A percentile compares a stretch with the other conserved stretches of the same genome.
phyloP scores from a whole-genome alignment of 35 echinoderm and acorn worm species.

The Anneissia japonica region DNA sequence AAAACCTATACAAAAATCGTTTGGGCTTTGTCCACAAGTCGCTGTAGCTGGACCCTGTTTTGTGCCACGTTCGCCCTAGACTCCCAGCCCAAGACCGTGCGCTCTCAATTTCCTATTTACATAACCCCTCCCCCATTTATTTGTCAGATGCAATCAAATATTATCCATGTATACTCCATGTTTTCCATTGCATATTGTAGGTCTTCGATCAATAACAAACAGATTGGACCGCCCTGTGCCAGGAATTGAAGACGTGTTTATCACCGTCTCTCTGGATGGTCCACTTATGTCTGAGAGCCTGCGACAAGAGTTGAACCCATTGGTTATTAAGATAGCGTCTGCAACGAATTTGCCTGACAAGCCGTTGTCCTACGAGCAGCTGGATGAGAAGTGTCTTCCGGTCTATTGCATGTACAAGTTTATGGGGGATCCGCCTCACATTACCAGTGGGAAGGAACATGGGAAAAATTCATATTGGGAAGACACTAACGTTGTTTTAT shows the following conservation, averaged over 20 bases:
- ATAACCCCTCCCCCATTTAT: neutral
- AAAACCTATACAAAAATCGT: too few relatives aligned
- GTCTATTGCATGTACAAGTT: slow-evolving; percentile 80
- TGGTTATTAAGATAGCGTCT: slow-evolving; percentile 77
- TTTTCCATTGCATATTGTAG: slow-evolving; percentile 22
- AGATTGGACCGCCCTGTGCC: slow-evolving; percentile 60
- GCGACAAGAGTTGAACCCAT: slow-evolving; percentile 66
- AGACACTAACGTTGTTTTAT: slow-evolving; percentile 87
- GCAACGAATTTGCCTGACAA: slow-evolving; percentile 58
- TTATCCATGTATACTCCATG: neutral
- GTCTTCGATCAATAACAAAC: slow-evolving; percentile 82
- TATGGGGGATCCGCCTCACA: slow-evolving; percentile 54
- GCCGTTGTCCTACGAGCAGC: slow-evolving; percentile 45
- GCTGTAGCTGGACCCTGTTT: too few relatives aligned
- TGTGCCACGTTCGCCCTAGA: too few relatives aligned
- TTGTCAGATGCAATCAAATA: neutral
- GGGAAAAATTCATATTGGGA: slow-evolving; percentile 87
- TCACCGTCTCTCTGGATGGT: slow-evolving; percentile 88
- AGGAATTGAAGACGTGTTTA: slow-evolving; percentile 86
- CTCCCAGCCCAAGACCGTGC: too few relatives aligned
- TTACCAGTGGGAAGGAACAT: slow-evolving; percentile 44
- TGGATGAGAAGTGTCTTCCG: slow-evolving; percentile 49
- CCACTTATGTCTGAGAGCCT: slow-evolving; percentile 75
- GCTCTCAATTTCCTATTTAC: too few relatives aligned
- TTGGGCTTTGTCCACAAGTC: too few relatives aligned